Base-by-base conservation (phyloP, 2,797 vertebrate species). In the Pyrrhura leucotis region DNA sequence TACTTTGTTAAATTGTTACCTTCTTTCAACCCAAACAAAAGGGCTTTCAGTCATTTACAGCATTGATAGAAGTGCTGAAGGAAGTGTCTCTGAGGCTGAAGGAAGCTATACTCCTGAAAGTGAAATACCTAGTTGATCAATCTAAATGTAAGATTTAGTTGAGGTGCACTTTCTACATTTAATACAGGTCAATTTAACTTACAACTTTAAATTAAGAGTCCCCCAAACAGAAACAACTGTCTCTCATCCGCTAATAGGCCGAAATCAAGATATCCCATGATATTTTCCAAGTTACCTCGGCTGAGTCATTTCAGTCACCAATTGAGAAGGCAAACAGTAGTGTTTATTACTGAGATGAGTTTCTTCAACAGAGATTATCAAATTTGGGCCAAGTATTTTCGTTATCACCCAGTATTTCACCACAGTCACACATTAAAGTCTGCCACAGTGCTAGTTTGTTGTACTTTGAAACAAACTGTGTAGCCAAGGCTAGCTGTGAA, bases 401-500 rank as follows among this genome's bases (percentile, higher is more conserved):
- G 80, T 92, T 91, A 77, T 74, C 72, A 88, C 45, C 33, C 78
- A 91, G 51, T 37, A 80, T 50, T 92, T 51, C 74, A 69, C 74
- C 71, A 33, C 63, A 90, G 74, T 87, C 66, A 85, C 68, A 89
- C 6, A 6, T 89, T 92, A 82, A 79, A 89, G 9, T 59, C 42
- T 82, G 39, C 35, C 8, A 3, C 37, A 59, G 39, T 71, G 68
- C 59, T 85, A 40, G 74, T 40, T 56, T 71, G 12, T 76, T 79
- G 47, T 77, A 65, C 53, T 29, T 56, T 65, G 63, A 93, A 91
- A 67, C 47, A 51, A 33, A 9, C 48, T 35, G 6, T 28, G 35
- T n/a, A 94, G 75, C 85, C 82, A 85, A 80, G 56, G 18, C 65
- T 77, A 77, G 68, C 94, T 96, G 85, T 92, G 91, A 90, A 65